These are phyloP conservation scores for Picus viridis DNA, from an alignment of 2,797 vertebrate species.

Conservation along the genomic window DNA sequence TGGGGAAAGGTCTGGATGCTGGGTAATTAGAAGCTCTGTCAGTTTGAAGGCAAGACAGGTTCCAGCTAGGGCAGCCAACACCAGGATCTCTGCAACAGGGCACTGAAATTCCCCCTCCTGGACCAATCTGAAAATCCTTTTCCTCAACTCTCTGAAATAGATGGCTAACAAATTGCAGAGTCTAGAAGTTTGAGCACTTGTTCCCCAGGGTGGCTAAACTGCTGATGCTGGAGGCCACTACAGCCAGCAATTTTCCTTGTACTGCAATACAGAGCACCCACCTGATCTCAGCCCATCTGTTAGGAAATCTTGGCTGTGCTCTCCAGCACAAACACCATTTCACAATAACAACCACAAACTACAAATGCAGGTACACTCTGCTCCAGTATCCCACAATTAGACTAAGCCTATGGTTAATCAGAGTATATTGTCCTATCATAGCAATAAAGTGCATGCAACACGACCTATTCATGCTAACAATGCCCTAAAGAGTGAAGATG, in stretches of 20 bases:
- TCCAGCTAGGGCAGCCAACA: not conserved
- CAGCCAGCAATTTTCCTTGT: not conserved
- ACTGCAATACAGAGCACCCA: rapidly evolving
- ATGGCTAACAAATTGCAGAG: not conserved
- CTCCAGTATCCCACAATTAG: not conserved
- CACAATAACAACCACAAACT: not conserved
- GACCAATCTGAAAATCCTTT: not conserved
- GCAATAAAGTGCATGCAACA: not conserved
- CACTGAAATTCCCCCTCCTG: not conserved
- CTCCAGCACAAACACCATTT: slow-evolving; percentile 18
- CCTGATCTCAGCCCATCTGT: not conserved
- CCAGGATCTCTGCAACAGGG: not conserved
- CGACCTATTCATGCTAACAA: not conserved
- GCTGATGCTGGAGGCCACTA: not conserved
- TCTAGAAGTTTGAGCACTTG: not conserved
- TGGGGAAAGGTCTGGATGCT: not conserved
- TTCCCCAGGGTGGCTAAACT: not conserved
- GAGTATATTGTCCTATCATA: not conserved
- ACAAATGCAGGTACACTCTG: not conserved
- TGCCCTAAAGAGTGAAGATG: not conserved
- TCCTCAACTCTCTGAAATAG: not conserved
- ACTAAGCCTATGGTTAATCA: not conserved
- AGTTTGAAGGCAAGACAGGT: not conserved
- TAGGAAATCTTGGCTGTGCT: not conserved
- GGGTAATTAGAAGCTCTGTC: not conserved